A percentile compares a stretch with the other conserved stretches of the same genome.
Conservation (phyloP, 2,113 vertebrate species). For the Sinocyclocheilus rhinocerous region DNA sequence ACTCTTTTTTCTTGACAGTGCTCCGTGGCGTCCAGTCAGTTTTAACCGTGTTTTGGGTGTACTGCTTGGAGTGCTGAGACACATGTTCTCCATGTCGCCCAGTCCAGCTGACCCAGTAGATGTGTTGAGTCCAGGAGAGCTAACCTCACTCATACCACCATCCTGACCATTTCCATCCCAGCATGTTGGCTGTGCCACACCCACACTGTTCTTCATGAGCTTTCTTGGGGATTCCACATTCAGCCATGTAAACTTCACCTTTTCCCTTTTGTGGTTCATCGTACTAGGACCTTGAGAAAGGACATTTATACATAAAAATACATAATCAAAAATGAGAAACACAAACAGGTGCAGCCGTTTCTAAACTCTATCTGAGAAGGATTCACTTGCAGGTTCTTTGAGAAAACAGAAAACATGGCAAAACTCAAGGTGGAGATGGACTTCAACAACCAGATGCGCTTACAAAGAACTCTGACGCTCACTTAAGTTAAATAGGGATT, state of each 20-base stretch:
- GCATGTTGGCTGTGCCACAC: slow-evolving; percentile 20
- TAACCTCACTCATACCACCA: slow-evolving; percentile 5
- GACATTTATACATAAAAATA: neutral
- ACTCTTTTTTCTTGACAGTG: neutral
- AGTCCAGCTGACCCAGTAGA: slow-evolving; percentile 56
- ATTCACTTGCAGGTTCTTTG: neutral
- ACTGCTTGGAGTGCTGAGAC: slow-evolving; percentile 59
- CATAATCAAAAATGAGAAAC: neutral
- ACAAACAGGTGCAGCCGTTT: neutral
- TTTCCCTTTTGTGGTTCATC: slow-evolving; percentile 73
- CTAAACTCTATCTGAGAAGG: neutral
- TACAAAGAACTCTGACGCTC: neutral
- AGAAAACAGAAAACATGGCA: neutral
- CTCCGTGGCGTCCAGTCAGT: neutral
- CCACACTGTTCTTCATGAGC: slow-evolving; percentile 53
- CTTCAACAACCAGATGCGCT: neutral
- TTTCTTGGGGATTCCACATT: slow-evolving; percentile 61
- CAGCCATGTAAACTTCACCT: slow-evolving; percentile 70
- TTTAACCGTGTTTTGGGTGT: neutral
- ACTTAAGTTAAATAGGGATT: neutral
- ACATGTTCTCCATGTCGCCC: slow-evolving; percentile 41
- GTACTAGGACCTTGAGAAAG: slow-evolving; percentile 25
- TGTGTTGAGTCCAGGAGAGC: neutral
- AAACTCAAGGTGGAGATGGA: neutral
- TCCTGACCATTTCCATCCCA: neutral